Base-by-base conservation (phyloP, 2,888 invertebrate species). In the Helleia helle region DNA sequence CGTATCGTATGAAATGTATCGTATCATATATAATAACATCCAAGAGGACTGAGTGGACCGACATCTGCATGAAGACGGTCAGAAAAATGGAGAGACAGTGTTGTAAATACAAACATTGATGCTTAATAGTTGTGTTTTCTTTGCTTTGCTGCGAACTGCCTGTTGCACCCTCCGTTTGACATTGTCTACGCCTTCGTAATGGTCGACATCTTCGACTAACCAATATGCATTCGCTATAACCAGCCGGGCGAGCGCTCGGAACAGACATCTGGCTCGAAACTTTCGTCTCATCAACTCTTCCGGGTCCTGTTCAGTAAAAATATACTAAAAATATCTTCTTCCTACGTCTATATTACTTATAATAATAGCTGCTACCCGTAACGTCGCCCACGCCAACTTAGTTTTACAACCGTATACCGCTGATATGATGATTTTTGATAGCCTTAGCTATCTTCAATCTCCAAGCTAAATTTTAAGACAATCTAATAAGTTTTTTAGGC, bases 151-250 rank as follows among this genome's bases (percentile, higher is more conserved):
- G 1, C 87, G 74, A 12, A 87, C 75, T n/a, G 86, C 77, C 50
- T 87, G 77, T 18, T 83, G 81, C 4, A 89, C 87, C 50, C 89
- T 87, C 31, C 83, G 74, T 55, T 80, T 76, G 2, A 88, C 87
- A 47, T 87, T 84, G 44, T 81, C 86, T 1, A 80, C 58, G 0
- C 86, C 86, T 46, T 77, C 72, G 42, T 83, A 83, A 0, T 77
- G 60, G n/a, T 79, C 83, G 0, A 72, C 60, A 5, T 71, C 72
- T 51, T 88, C 88, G 22, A 75, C 76, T 46, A 89, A 50, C 89
- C 89, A 89, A 48, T 76, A 79, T 0, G 73, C 51, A 55, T 90
- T 90, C 4, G 81, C 77, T 52, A 89, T 77, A 0, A 87, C 88
- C 48, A 86, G 56, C 1, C 89, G 85, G 0, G 86, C 86, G 1